Base-by-base conservation (phyloP, 2,888 invertebrate genomes). In the Hydropsyche betteni region DNA sequence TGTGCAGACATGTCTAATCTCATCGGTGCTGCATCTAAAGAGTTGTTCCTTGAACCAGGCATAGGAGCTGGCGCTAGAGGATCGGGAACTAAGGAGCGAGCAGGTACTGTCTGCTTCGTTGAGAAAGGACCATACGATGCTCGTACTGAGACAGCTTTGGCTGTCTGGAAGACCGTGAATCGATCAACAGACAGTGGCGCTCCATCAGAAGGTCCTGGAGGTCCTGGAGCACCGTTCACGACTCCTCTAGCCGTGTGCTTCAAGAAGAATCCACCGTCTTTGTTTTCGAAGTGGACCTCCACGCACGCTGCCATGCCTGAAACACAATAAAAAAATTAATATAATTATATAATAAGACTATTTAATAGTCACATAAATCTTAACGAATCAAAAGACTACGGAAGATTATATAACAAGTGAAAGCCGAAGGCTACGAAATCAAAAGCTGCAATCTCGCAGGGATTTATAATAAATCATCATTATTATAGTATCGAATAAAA, bases 101-200 rank as follows among this genome's bases (percentile, higher is more conserved):
- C 95, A 53, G 96, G 96, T 53, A 97, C 96, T 0, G 96, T 96
- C 86, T 97, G 96, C 83, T 96, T 96, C 74, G 96, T 97, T 81
- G 95, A 95, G 86, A 97, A 97, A 6, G 97, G 97, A 4, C 97
- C 98, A 83, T 97, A 97, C 55, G 94, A 94, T 69, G 97, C 97
- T 77, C 96, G 90, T 58, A 98, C 94, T 34, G 96, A 95, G 50
- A 95, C 95, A 34, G 97, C 95, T 80, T 95, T 93, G 68, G 95
- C 94, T 53, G 95, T 95, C 84, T 96, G 95, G 81, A 97, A 92
- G 52, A 98, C 94, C 75, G 96, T 95, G 84, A 97, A 97, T 79
- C 94, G 92, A 86, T 96, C 95, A 79, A 94, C 90, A 73, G 94
- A 94, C 72, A 96, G 87, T 51, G 94, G 88, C 8, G 93, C 91